Base-by-base conservation (phyloP, 2,888 invertebrate species). In the Dryadula phaetusa region DNA sequence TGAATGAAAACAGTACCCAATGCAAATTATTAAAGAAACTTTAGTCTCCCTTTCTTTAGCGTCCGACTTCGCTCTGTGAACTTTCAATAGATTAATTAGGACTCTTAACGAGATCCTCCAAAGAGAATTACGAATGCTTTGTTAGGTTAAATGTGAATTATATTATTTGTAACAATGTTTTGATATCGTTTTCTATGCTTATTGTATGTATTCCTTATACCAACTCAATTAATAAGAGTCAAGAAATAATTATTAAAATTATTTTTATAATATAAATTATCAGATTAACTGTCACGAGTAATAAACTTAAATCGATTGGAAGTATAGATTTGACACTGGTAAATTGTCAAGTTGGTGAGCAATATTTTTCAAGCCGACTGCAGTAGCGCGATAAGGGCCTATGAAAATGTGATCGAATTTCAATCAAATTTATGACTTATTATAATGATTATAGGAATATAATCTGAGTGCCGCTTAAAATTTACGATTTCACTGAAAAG, bases 351-450 rank as follows among this genome's bases (percentile, higher is more conserved):
- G 77, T 75, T 73, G 79, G 83, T 83, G 82, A 78, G 80, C 82
- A 80, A 82, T 87, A 90, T 91, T 91, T 91, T 90, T 91, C 90
- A 88, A 87, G 85, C 82, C 89, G 86, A 91, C 92, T 92, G 92
- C 90, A 90, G 81, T 84, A 76, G 76, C 75, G 82, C 84, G 92
- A 92, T 92, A 92, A 92, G 90, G 83, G 81, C 78, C 79, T 79
- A 76, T 83, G 84, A 87, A 89, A 91, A 90, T 91, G 88, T 90
- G 87, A 90, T 90, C 90, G 86, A 90, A 90, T 89, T 92, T 92
- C 92, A 91, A 92, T 92, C 88, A 89, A 91, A 91, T 92, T 92
- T 92, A 92, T 90, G 90, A 92, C 82, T 90, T 90, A 90, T 89
- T 86, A 92, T 91, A 91, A 92, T 91, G 88, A 92, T 91, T 90